phyloP scores from a whole-genome alignment of 2,797 vertebrate genomes.

The Nothura maculosa region DNA sequence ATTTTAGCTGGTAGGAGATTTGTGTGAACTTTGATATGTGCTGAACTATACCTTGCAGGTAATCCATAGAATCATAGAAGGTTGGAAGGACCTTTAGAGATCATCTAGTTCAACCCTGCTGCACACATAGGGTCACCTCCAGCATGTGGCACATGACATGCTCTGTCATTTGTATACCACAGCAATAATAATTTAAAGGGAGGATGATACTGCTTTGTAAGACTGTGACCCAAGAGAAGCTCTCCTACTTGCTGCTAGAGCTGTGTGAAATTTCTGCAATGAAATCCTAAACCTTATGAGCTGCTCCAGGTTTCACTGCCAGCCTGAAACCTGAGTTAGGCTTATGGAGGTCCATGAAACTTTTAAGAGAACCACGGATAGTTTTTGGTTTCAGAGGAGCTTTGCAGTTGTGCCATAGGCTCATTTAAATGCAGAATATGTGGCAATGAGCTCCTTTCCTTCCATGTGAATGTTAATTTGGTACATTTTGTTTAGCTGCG shows the following conservation, averaged over 20 bases:
- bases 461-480: conserved; percentile 66
- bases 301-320: conserved; percentile 39
- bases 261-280: background rate
- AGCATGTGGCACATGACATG: too few species aligned
- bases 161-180: background rate
- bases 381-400: conserved; percentile 61
- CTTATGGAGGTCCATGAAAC: conserved; percentile 49
- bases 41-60: background rate
- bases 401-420: conserved; percentile 12
- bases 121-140: too few species aligned
- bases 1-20: conserved; percentile 23
- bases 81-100: too few species aligned
- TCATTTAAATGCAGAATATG: conserved; percentile 60
- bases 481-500: conserved; percentile 67
- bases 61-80: background rate
- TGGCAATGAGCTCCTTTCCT: conserved; percentile 43
- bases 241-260: background rate
- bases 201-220: background rate
- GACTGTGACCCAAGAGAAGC: background rate
- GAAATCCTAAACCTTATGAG: conserved; percentile 51
- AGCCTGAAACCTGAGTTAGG: conserved; percentile 54
- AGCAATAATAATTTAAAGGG: background rate
- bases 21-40: conserved; percentile 19
- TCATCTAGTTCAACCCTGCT: too few species aligned
- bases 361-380: conserved; percentile 47